Conservation (phyloP, 2,797 vertebrate genomes). For the Gastrophryne carolinensis region DNA sequence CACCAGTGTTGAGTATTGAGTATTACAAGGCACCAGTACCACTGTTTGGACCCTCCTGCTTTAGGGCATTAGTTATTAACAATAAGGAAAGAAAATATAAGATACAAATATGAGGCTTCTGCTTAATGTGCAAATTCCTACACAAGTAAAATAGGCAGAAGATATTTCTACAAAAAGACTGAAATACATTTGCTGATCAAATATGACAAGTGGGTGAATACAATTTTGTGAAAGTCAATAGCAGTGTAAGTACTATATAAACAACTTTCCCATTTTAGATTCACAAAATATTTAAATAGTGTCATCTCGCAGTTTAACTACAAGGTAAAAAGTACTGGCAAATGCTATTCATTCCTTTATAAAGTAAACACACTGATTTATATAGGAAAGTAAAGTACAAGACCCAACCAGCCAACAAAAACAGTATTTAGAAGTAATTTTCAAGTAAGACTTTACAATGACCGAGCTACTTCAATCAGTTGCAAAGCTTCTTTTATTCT, state of each 20-base stretch:
- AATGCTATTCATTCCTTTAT: background rate
- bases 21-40: too few species aligned
- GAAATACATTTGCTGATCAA: background rate
- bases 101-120: too few species aligned
- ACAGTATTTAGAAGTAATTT: constrained; percentile 61
- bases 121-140: too few species aligned
- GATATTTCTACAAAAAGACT: background rate
- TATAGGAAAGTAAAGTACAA: constrained; percentile 42
- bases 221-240: background rate
- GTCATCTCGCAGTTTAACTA: background rate
- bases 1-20: too few species aligned
- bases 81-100: too few species aligned
- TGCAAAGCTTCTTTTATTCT: constrained; percentile 65
- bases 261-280: background rate
- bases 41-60: too few species aligned
- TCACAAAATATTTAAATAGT: background rate
- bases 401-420: constrained; percentile 56
- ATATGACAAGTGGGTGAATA: background rate
- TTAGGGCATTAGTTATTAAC: too few species aligned
- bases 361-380: constrained; percentile 5
- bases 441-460: constrained; percentile 55
- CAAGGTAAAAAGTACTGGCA: background rate
- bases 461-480: constrained; percentile 66
- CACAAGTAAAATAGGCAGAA: background rate
- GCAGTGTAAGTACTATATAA: background rate